phyloP scores from a whole-genome alignment of 2,888 invertebrate species.

The Chalcis sispes region DNA sequence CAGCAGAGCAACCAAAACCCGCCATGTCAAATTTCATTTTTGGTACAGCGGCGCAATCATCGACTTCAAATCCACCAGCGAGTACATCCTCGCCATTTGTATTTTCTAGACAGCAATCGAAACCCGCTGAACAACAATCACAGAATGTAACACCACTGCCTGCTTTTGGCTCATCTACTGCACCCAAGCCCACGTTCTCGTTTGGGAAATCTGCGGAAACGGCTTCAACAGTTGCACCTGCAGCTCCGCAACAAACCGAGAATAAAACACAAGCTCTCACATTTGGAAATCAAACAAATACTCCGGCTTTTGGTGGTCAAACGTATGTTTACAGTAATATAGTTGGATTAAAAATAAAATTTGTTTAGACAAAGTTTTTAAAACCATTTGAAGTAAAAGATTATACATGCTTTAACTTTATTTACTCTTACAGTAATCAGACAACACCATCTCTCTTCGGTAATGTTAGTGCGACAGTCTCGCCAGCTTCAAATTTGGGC shows the following conservation, averaged over 20 bases:
- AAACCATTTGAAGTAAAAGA: no score
- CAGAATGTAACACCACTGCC: conserved; percentile 30
- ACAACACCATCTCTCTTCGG: conserved; percentile 48
- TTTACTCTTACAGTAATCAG: conserved; percentile 43
- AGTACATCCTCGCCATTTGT: conserved; percentile 48
- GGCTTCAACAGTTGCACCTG: conserved; percentile 3
- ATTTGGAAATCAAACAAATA: conserved; percentile 49
- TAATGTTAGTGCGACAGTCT: conserved; percentile 6
- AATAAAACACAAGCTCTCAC: conserved; percentile 46
- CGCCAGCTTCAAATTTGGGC: conserved; percentile 17
- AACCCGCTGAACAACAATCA: neutral
- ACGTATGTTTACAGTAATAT: conserved; percentile 47
- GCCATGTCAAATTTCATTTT: neutral
- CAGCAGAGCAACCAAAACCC: conserved; percentile 47
- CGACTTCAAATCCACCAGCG: conserved; percentile 20
- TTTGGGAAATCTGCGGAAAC: conserved; percentile 36
- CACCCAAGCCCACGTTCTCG: conserved; percentile 40
- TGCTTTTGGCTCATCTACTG: conserved; percentile 51
- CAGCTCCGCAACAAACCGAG: neutral
- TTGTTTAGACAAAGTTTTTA: neutral
- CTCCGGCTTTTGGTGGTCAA: conserved; percentile 34
- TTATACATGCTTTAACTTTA: neutral
- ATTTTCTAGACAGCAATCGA: conserved; percentile 34
- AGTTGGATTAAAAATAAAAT: no score
- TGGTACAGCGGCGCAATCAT: neutral